Percentiles rank a stretch among this genome's conserved stretches.
Conservation (phyloP, 2,113 vertebrate genomes). For the Kobus ellipsiprymnus region DNA sequence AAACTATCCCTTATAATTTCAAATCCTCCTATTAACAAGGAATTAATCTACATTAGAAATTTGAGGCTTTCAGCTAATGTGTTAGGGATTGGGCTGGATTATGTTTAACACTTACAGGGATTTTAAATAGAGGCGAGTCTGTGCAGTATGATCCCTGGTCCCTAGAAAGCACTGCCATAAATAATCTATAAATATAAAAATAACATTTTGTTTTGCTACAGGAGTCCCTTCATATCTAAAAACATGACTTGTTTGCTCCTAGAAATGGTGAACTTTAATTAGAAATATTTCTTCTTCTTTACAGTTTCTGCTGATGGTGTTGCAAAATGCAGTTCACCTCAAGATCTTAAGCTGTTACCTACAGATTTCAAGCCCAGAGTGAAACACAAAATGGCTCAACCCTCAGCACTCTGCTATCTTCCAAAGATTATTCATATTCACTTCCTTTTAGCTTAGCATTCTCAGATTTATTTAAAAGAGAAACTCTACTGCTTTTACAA, state of each 20-base stretch:
- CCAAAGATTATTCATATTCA: slow-evolving; percentile 11
- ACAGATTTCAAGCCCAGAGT: slow-evolving; percentile 29
- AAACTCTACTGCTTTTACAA: slow-evolving; percentile 27
- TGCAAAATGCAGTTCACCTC: neutral
- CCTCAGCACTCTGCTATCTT: neutral
- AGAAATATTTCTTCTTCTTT: neutral
- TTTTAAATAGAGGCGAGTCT: slow-evolving; percentile 20
- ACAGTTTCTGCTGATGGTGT: neutral
- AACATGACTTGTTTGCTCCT: neutral
- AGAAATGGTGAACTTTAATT: neutral
- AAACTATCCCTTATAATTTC: slow-evolving; percentile 11
- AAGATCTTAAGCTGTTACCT: neutral
- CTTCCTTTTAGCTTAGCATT: neutral
- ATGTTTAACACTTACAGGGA: slow-evolving; percentile 31
- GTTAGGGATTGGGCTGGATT: neutral
- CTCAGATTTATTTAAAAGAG: slow-evolving; percentile 18
- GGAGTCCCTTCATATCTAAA: neutral
- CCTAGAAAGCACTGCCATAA: slow-evolving; percentile 31
- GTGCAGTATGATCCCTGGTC: neutral
- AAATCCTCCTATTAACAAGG: slow-evolving; percentile 20
- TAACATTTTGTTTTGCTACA: neutral
- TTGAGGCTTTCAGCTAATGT: slow-evolving; percentile 8
- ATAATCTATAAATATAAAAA: slow-evolving; percentile 34
- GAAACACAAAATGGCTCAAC: slow-evolving; percentile 41
- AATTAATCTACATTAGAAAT: slow-evolving; percentile 26